phyloP scores from a whole-genome alignment of 2,888 invertebrate genomes.

The Cheilosia pagana region DNA sequence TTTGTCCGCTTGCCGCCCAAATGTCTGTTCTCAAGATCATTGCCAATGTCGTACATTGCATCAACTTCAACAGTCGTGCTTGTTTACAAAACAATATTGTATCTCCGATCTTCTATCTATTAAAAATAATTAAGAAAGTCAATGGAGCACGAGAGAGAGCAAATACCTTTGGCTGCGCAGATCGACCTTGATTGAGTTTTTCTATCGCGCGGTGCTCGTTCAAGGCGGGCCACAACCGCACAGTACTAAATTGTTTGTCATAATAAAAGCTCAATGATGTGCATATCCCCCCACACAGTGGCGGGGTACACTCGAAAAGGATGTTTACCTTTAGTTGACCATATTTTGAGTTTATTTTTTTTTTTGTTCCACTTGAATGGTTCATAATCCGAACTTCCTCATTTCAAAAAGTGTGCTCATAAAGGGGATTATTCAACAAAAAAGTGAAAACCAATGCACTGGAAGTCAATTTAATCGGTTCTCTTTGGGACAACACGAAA shows the following conservation, averaged over 20 bases:
- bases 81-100: not conserved
- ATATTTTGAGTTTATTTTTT: slow-evolving; percentile 16
- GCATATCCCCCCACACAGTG: slow-evolving; percentile 17
- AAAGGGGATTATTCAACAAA: slow-evolving; percentile 31
- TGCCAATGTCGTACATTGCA: slow-evolving; percentile 18
- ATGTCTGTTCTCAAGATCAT: slow-evolving; percentile 28
- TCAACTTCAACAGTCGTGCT: not conserved
- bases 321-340: slow-evolving; percentile 27
- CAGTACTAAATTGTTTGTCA: slow-evolving; percentile 11
- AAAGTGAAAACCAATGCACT: slow-evolving; percentile 51
- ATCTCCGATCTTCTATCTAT: slow-evolving; percentile 11
- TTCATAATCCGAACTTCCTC: slow-evolving; percentile 39
- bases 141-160: slow-evolving; percentile 35
- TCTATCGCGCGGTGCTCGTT: slow-evolving; percentile 24
- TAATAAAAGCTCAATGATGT: slow-evolving; percentile 19
- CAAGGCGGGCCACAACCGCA: slow-evolving; percentile 5
- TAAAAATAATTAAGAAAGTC: slow-evolving; percentile 39
- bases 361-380: slow-evolving; percentile 43
- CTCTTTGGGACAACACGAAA: slow-evolving; percentile 7
- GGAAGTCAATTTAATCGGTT: slow-evolving; percentile 51
- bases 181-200: slow-evolving; percentile 53
- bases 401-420: slow-evolving; percentile 47
- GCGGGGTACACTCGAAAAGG: slow-evolving; percentile 21
- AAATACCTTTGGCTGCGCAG: slow-evolving; percentile 1
- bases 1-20: not conserved